Conservation (phyloP, 2,888 invertebrate genomes). For the Congeria kusceri region DNA sequence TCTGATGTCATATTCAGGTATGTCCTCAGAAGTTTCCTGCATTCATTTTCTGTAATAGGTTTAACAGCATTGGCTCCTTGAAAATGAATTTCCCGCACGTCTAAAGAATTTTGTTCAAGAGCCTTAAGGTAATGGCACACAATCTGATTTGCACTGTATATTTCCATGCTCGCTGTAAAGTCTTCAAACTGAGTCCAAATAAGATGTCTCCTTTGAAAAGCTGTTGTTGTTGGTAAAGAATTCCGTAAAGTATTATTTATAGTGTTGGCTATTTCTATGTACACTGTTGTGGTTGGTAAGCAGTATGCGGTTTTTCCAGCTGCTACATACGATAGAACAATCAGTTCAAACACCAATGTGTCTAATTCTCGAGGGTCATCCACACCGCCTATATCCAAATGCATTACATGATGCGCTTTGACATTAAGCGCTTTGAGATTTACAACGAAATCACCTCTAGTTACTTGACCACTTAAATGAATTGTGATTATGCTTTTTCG, state of each 20-base stretch:
- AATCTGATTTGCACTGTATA: conserved; percentile 67
- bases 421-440: conserved; percentile 38
- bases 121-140: conserved; percentile 64
- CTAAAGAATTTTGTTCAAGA: conserved; percentile 41
- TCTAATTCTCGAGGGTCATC: conserved; percentile 59
- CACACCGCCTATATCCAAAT: conserved; percentile 66
- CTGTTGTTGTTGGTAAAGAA: conserved; percentile 57
- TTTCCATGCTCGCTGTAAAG: conserved; percentile 58
- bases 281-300: conserved; percentile 52
- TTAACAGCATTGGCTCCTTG: conserved; percentile 32
- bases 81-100: conserved; percentile 56
- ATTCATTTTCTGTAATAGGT: conserved; percentile 41
- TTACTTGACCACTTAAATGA: conserved; percentile 66
- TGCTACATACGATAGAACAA: conserved; percentile 53
- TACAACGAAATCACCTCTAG: conserved; percentile 44
- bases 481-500: conserved; percentile 37
- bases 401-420: conserved; percentile 45
- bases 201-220: conserved; percentile 55
- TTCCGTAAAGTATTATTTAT: conserved; percentile 59
- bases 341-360: conserved; percentile 68
- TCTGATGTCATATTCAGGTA: not conserved
- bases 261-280: conserved; percentile 69
- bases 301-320: conserved; percentile 35
- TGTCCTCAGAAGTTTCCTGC: conserved; percentile 24
- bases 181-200: conserved; percentile 56